These are phyloP conservation scores for Trogon surrucura DNA, from an alignment of 2,113 vertebrate genomes.

Conservation along the genomic window DNA sequence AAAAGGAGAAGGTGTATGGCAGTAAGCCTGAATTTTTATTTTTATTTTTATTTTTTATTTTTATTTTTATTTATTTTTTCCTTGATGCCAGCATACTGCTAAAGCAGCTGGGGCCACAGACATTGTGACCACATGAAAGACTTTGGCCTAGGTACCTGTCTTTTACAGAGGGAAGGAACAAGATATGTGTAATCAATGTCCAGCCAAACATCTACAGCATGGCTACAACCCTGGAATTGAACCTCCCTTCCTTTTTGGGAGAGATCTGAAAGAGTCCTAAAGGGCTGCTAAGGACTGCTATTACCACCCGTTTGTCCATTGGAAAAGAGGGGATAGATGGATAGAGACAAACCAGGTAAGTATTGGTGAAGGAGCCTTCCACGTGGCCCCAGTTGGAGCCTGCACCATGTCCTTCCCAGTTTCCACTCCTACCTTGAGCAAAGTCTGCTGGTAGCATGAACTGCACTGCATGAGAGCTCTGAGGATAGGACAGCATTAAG, in stretches of 20 bases:
- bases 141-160: neutral
- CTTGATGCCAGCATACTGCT: neutral
- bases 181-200: accelerated
- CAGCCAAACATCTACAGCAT: neutral
- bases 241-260: neutral
- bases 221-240: neutral
- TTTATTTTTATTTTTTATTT: neutral
- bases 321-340: neutral
- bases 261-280: neutral
- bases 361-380: neutral
- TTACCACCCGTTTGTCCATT: neutral
- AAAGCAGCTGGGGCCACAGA: neutral
- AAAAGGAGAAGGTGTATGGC: neutral
- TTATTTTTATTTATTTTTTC: neutral
- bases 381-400: neutral
- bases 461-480: neutral
- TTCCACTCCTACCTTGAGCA: neutral
- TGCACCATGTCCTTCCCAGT: neutral
- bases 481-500: neutral
- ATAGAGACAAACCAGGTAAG: neutral
- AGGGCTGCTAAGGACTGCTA: neutral
- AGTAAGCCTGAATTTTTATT: neutral
- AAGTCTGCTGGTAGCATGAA: neutral
- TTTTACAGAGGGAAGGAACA: neutral
- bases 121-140: neutral